Conservation (phyloP, 2,888 invertebrate species). For the Pedicia rivosa region DNA sequence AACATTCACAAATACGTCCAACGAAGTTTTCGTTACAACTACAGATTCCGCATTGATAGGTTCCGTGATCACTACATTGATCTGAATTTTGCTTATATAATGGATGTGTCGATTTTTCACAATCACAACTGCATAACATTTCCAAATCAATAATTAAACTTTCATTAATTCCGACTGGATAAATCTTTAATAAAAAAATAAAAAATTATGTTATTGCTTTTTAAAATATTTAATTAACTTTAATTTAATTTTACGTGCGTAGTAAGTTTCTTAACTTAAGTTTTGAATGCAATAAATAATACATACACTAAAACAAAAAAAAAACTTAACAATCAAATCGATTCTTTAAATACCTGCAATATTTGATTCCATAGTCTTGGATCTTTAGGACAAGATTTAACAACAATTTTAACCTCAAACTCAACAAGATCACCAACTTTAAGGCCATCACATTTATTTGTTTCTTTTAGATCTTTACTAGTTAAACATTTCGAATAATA, state of each 20-base stretch:
- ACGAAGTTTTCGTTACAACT: conserved; percentile 64
- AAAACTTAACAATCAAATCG: no score
- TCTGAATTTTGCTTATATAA: conserved; percentile 41
- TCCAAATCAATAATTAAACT: conserved; percentile 73
- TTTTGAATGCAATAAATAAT: no score
- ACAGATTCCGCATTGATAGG: conserved; percentile 82
- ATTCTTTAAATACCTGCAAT: no score
- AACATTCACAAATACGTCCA: conserved; percentile 83
- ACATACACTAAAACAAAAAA: no score
- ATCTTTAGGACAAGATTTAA: conserved; percentile 75
- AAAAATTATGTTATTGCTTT: no score
- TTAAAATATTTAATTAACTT: no score
- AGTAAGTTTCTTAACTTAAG: no score
- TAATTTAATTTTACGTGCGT: no score
- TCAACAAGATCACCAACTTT: conserved; percentile 79
- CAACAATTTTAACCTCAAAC: conserved; percentile 62
- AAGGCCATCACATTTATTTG: conserved; percentile 79
- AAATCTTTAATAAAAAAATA: no score
- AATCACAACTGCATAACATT: conserved; percentile 90
- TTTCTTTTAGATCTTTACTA: conserved; percentile 46
- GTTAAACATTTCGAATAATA: conserved; percentile 67
- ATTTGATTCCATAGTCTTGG: conserved; percentile 65
- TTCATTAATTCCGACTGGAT: conserved; percentile 88
- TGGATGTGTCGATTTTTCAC: no score
- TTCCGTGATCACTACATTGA: conserved; percentile 60